These are phyloP conservation scores for Pluvialis apricaria DNA, from an alignment of 2,113 vertebrate genomes.

Conservation along the genomic window DNA sequence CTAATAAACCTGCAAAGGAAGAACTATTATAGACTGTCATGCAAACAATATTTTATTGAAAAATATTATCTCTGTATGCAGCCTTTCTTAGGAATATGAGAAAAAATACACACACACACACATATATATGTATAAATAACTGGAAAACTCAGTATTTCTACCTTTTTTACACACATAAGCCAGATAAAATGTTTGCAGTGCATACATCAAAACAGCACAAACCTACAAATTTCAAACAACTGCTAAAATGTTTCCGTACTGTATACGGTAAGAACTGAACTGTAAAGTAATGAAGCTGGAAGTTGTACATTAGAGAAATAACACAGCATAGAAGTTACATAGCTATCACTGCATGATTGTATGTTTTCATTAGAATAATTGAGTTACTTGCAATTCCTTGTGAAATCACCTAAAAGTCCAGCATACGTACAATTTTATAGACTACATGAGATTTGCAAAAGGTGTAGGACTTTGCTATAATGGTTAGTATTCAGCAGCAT, in stretches of 20 bases:
- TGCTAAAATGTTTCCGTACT: neutral
- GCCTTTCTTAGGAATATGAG: neutral
- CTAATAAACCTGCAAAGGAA: neutral
- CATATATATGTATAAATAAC: neutral
- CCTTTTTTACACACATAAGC: neutral
- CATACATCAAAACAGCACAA: neutral
- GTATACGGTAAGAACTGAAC: neutral
- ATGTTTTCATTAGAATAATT: neutral
- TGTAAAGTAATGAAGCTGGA: neutral
- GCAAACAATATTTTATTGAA: neutral
- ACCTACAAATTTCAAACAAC: neutral
- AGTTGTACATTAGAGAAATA: neutral
- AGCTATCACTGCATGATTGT: neutral
- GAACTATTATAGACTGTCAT: neutral
- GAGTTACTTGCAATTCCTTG: neutral
- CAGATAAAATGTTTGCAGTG: neutral
- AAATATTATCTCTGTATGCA: neutral
- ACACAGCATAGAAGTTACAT: neutral
- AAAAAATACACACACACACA: neutral
- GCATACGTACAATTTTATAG: neutral
- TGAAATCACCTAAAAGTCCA: neutral
- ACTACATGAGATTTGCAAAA: slow-evolving; percentile 5
- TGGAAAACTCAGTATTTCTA: neutral
- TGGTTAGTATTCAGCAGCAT: neutral
- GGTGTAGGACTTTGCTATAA: neutral